phyloP scores from a whole-genome alignment of 2,797 vertebrate genomes.

The Silurus lanzhouensis region DNA sequence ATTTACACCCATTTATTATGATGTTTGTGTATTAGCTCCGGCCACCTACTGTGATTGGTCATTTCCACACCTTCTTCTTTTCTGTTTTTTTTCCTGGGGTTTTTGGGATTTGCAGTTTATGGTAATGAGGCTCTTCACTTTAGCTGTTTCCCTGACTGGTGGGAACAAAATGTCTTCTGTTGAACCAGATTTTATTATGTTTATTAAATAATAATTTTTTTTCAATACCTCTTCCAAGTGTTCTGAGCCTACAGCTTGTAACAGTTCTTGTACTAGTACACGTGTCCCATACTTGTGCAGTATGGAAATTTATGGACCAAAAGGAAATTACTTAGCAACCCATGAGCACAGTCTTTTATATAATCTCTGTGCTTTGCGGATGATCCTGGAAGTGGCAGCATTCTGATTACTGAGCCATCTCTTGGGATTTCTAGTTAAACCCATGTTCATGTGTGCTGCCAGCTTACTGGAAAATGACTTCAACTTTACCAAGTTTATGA shows the following conservation, averaged over 20 bases:
- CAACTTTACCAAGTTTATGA: conserved; percentile 70
- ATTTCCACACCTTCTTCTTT: conserved; percentile 80
- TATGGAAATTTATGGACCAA: conserved; percentile 75
- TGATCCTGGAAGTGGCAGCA: conserved; percentile 74
- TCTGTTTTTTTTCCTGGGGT: conserved; percentile 78
- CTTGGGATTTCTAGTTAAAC: conserved; percentile 76
- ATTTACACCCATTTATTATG: background rate
- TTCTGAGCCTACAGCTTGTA: conserved; percentile 77
- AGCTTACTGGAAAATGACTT: conserved; percentile 67
- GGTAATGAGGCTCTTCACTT: conserved; percentile 81
- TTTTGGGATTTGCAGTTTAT: conserved; percentile 77
- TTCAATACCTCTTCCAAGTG: conserved; percentile 60
- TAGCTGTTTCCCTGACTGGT: conserved; percentile 76
- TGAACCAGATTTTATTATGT: conserved; percentile 73
- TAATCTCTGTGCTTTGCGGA: conserved; percentile 76
- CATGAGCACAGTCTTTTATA: conserved; percentile 71
- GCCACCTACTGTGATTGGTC: conserved; percentile 74
- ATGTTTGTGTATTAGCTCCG: conserved; percentile 66
- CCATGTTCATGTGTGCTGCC: conserved; percentile 72
- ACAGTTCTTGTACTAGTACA: conserved; percentile 75
- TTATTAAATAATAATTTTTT: background rate
- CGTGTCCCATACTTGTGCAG: conserved; percentile 76
- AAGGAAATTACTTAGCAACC: conserved; percentile 75
- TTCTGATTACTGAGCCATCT: conserved; percentile 81
- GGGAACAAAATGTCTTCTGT: conserved; percentile 77